Evolutionary conservation across 2,113 vertebrate species (phyloP), one percentile per base, ranked within the genome.

Genomic region (Elgaria multicarinata): DNA sequence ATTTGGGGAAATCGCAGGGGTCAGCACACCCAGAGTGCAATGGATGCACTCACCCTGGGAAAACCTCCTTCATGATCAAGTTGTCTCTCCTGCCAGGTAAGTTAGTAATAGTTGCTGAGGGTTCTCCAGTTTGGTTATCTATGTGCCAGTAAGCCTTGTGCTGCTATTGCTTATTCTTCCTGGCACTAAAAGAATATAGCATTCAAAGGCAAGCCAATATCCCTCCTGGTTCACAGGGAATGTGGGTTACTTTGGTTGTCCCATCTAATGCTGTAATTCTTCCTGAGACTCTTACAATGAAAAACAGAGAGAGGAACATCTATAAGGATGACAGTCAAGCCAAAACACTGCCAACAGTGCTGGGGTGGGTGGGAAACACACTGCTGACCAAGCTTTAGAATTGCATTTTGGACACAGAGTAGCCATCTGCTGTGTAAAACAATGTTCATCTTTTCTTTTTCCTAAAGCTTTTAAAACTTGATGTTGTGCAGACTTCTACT

Each of bases 371-470:
- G 87, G 50, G 10, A 12, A 53, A 53, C 46, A 53, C 46, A 58
- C 24, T 62, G 71, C 31, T 83, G 69, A 36, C 71, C 82, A 88
- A 50, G 87, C 79, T 83, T 75, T 46, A 82, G 79, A 64, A n/a
- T 55, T 33, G 42, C 31, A 44, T 83, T 66, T 76, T 89, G 80
- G 87, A 76, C 72, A 66, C 53, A 76, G 71, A 66, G 31, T 83
- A 64, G 39, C 55, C 50, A 42, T 66, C 87, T 83, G 80, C 71
- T 50, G 12, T 8, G 50, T 39, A 50, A 66, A 89, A 76, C 71
- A 83, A 50, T 46, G 42, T 58, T 83, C 80, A 83, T 44, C 83
- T 89, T n/a, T n/a, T n/a, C n/a, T n/a, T n/a, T n/a, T n/a, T n/a
- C n/a, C n/a, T n/a, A n/a, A n/a, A n/a, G n/a, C n/a, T n/a, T n/a